Conservation (phyloP, 2,888 invertebrate species). For the Watsonalla binaria region DNA sequence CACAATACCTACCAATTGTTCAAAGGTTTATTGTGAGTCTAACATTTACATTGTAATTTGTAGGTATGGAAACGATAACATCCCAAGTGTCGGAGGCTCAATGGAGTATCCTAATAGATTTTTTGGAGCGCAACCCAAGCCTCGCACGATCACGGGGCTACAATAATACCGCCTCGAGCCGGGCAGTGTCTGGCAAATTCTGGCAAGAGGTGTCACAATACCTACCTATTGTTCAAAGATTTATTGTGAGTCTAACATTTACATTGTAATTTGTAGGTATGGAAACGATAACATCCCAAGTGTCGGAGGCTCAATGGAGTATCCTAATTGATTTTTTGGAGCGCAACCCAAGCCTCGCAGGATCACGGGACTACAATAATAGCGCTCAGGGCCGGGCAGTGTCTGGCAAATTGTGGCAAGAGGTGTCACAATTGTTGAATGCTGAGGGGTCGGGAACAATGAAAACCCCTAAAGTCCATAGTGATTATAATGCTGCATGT, state of each 20-base stretch:
- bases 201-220: too few species aligned
- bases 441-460: neutral
- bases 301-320: neutral
- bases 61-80: neutral
- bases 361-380: neutral
- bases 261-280: neutral
- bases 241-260: neutral
- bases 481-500: too few species aligned
- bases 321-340: neutral
- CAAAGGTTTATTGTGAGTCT: too few species aligned
- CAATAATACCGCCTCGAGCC: too few species aligned
- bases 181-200: too few species aligned
- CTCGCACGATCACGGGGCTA: too few species aligned
- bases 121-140: too few species aligned
- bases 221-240: too few species aligned
- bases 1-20: too few species aligned
- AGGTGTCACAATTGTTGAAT: neutral
- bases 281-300: neutral
- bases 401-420: neutral
- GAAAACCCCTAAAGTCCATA: neutral
- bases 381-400: neutral
- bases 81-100: too few species aligned
- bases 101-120: too few species aligned
- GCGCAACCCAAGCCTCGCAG: neutral
- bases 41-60: neutral